Base-by-base conservation (phyloP, 2,113 vertebrate genomes). In the Anseranas semipalmata region DNA sequence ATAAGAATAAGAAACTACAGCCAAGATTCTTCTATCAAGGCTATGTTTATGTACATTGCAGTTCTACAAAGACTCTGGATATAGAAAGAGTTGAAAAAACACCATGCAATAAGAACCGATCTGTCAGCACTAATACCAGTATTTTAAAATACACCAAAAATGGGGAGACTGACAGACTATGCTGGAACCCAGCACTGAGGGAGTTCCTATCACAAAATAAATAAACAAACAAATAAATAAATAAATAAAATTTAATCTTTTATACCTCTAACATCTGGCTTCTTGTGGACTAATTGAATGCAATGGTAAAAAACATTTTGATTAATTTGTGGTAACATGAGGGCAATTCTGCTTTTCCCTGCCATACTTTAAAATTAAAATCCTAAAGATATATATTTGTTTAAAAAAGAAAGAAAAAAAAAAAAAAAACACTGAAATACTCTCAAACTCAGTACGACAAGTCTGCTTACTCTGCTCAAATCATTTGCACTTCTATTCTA, bases 281-380 rank as follows among this genome's bases (percentile, higher is more conserved):
- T 86, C 5, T 37, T 0, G 0, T 20, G 27, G 21, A 22, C 2
- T 58, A 89, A 55, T 7, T 28, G 9, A 83, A 68, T 7, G 2
- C 7, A 84, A 52, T 7, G 8, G 2, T 33, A 50, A 79, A 75
- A 75, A 55, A 4, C 0, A 39, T 55, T 63, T 30, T 30, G 0
- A 16, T 52, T 17, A 6, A 0, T 25, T 58, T 72, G 80, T 52
- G 7, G 32, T 17, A 46, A 85, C 70, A 67, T 78, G 1, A 52
- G 2, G 2, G 6, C 28, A 39, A 33, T 60, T 60, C 11, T 43
- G 8, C 0, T 50, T 63, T 72, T 45, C 17, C 4, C 11, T 74
- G 2, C 2, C 4, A 19, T 28, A 45, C 27, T 18, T 41, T 3
- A 6, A 15, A 65, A 48, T 4, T 37, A 39, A 53, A 78, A 10